Conservation (phyloP, 2,797 vertebrate species). For the Enteromius treurensis region DNA sequence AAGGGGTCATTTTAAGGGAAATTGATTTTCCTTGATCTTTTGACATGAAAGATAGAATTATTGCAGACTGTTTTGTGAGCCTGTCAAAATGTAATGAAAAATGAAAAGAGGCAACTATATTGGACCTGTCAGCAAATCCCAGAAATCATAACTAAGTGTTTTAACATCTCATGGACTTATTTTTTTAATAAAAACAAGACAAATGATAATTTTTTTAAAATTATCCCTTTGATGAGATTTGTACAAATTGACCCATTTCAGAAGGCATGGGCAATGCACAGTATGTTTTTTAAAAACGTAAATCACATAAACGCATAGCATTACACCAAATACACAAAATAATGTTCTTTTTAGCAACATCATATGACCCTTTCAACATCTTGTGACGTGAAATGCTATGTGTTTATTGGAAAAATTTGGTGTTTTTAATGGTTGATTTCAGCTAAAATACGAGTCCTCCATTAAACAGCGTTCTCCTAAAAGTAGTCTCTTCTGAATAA, state of each 20-base stretch:
- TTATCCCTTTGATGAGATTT: not conserved
- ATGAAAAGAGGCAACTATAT: not conserved
- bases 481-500: not conserved
- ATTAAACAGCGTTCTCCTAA: not conserved
- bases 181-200: not conserved
- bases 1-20: conserved; percentile 17
- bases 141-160: not conserved
- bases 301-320: no score
- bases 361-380: not conserved
- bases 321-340: no score
- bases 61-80: not conserved
- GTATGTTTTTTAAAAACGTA: no score
- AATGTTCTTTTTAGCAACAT: no score
- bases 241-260: no score
- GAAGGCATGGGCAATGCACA: no score
- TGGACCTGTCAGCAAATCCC: not conserved
- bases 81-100: conserved; percentile 21
- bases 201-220: not conserved
- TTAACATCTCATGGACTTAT: not conserved
- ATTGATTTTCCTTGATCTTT: conserved; percentile 28
- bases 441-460: not conserved
- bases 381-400: not conserved
- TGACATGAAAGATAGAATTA: conserved; percentile 16
- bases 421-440: not conserved
- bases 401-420: not conserved